Conservation (phyloP, 1,140 invertebrate species). For the Chlorops oryzae region DNA sequence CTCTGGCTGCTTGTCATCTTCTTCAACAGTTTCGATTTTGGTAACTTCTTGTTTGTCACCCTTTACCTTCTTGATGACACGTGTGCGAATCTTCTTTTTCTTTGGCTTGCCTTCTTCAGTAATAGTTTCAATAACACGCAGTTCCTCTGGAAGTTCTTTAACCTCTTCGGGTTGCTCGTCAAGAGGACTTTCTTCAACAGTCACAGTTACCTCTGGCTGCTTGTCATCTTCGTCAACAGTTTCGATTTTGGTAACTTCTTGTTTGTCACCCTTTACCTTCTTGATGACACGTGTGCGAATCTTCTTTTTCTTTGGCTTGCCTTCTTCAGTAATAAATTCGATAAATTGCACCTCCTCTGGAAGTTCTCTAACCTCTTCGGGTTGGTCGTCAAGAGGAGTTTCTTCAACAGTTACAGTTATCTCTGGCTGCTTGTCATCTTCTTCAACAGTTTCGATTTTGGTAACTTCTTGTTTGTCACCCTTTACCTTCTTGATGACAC, state of each 20-base stretch:
- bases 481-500: conserved; percentile 18
- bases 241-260: conserved; percentile 42
- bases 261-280: conserved; percentile 32
- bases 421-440: conserved; percentile 29
- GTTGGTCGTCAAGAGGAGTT: conserved; percentile 7
- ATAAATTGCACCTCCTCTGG: conserved; percentile 12
- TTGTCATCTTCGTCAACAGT: conserved; percentile 46
- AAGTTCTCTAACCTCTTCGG: conserved; percentile 24
- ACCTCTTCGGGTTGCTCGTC: conserved; percentile 8
- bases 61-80: conserved; percentile 29
- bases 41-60: conserved; percentile 32
- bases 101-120: conserved; percentile 23
- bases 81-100: conserved; percentile 37
- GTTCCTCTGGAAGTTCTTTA: conserved; percentile 13
- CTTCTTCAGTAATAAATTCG: conserved; percentile 18
- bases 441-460: conserved; percentile 31
- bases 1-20: conserved; percentile 33
- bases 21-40: conserved; percentile 34
- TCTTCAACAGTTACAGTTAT: conserved; percentile 27
- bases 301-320: conserved; percentile 14
- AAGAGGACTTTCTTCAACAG: conserved; percentile 16
- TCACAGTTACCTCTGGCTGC: conserved; percentile 34
- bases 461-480: conserved; percentile 22
- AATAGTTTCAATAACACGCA: conserved; percentile 10
- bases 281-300: conserved; percentile 30